A percentile compares a stretch with the other conserved stretches of the same genome.
These are phyloP conservation scores for Lycaena phlaeas DNA, from an alignment of 2,888 invertebrate species.

Conservation along the genomic window DNA sequence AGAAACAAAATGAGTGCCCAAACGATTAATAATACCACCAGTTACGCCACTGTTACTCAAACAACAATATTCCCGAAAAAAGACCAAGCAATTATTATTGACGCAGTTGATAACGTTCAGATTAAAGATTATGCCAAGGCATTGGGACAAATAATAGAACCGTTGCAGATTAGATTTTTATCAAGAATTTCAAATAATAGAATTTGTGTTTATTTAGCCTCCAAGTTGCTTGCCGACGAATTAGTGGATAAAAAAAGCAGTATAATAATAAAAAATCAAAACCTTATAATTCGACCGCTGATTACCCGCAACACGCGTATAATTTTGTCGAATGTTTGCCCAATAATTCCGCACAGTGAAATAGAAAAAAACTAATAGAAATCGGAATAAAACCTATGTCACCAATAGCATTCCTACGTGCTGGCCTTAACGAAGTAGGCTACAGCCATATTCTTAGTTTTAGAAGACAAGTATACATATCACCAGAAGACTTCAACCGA, in stretches of 20 bases:
- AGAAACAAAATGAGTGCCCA: not conserved
- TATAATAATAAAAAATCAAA: not conserved
- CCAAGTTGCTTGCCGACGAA: conserved; percentile 5
- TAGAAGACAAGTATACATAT: not conserved
- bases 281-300: conserved; percentile 3
- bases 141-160: conserved; percentile 10
- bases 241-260: conserved; percentile 1
- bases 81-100: conserved; percentile 13
- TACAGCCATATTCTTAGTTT: not conserved
- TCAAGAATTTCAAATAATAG: conserved; percentile 13
- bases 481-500: not conserved
- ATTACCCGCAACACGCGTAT: conserved; percentile 5
- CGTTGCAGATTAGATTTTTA: conserved; percentile 10
- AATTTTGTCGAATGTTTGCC: conserved; percentile 1
- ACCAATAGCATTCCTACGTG: not conserved
- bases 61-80: conserved; percentile 10
- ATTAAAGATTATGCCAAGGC: conserved; percentile 10
- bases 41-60: conserved; percentile 10
- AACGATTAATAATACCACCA: not conserved
- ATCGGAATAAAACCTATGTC: not conserved
- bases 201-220: conserved; percentile 10
- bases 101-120: conserved; percentile 11
- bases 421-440: not conserved
- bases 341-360: not conserved
- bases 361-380: not conserved